These are phyloP conservation scores for Chaetoderma sp. DNA, from an alignment of 2,888 invertebrate species.

Conservation along the genomic window DNA sequence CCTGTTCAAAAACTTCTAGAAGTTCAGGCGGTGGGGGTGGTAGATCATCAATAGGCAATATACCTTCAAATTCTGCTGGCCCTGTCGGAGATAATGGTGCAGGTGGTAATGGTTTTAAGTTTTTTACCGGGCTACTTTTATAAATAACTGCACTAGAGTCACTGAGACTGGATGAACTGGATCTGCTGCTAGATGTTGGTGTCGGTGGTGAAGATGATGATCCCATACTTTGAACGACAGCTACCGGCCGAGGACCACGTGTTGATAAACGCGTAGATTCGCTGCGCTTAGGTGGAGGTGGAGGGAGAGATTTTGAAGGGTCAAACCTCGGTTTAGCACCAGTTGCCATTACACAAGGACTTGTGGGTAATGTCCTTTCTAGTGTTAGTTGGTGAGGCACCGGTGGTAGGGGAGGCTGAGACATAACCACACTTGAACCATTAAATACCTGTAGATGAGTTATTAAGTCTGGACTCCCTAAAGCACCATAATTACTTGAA, in stretches of 20 bases:
- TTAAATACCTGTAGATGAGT: too few relatives aligned
- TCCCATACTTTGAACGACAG: slow-evolving; percentile 7
- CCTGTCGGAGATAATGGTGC: slow-evolving; percentile 38
- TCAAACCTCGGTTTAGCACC: too few relatives aligned
- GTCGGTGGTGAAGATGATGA: slow-evolving; percentile 13
- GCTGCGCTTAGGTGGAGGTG: slow-evolving; percentile 59
- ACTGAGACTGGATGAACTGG: too few relatives aligned
- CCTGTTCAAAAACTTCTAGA: slow-evolving; percentile 45
- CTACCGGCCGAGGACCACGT: slow-evolving; percentile 17
- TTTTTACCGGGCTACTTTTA: not conserved
- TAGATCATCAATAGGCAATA: slow-evolving; percentile 60
- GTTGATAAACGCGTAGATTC: slow-evolving; percentile 52
- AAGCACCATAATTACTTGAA: too few relatives aligned
- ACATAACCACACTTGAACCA: too few relatives aligned
- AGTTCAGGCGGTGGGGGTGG: slow-evolving; percentile 64
- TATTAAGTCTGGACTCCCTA: too few relatives aligned
- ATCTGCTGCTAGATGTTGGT: too few relatives aligned
- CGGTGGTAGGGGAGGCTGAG: slow-evolving; percentile 8
- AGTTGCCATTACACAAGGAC: too few relatives aligned
- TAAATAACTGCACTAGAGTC: too few relatives aligned
- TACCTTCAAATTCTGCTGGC: slow-evolving; percentile 46
- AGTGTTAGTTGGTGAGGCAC: not conserved
- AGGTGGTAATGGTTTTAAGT: not conserved
- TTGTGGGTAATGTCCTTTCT: too few relatives aligned
- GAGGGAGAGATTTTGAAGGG: slow-evolving; percentile 43